Percentiles rank a stretch among this genome's conserved stretches.
These are phyloP conservation scores for Drosophila nigricruria DNA, from an alignment of 2,888 invertebrate genomes.

Conservation along the genomic window DNA sequence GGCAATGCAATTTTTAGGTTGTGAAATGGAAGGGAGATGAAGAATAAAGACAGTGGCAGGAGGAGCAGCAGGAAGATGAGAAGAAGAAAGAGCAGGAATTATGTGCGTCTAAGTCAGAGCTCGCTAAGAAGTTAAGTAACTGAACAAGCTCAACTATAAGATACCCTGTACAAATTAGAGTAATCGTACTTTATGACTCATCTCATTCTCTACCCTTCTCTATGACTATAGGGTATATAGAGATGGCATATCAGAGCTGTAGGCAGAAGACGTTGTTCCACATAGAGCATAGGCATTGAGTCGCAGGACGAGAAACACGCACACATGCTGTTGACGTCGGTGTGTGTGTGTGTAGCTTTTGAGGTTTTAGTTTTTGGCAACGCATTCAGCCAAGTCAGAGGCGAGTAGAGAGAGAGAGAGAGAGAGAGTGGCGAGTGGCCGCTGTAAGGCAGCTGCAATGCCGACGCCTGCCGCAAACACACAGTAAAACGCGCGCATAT, in stretches of 20 bases:
- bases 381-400: slow-evolving; percentile 13
- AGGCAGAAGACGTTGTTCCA: neutral
- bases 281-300: slow-evolving; percentile 11
- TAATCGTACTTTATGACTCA: neutral
- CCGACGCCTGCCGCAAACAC: slow-evolving; percentile 67
- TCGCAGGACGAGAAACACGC: slow-evolving; percentile 37
- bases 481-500: slow-evolving; percentile 79
- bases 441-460: slow-evolving; percentile 35
- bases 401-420: neutral
- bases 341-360: slow-evolving; percentile 30
- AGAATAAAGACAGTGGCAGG: no score
- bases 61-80: neutral
- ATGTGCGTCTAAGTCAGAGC: slow-evolving; percentile 57
- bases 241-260: no score
- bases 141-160: neutral
- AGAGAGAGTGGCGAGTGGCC: neutral
- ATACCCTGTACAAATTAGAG: slow-evolving; percentile 2
- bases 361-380: slow-evolving; percentile 31
- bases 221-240: neutral
- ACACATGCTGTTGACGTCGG: neutral
- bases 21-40: neutral
- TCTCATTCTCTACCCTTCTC: neutral
- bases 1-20: slow-evolving; percentile 47
- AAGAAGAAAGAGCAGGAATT: slow-evolving; percentile 48
- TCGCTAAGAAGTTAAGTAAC: neutral